A percentile compares a stretch with the other conserved stretches of the same genome.
Conservation (phyloP, 2,113 vertebrate genomes). For the Hipposideros armiger region DNA sequence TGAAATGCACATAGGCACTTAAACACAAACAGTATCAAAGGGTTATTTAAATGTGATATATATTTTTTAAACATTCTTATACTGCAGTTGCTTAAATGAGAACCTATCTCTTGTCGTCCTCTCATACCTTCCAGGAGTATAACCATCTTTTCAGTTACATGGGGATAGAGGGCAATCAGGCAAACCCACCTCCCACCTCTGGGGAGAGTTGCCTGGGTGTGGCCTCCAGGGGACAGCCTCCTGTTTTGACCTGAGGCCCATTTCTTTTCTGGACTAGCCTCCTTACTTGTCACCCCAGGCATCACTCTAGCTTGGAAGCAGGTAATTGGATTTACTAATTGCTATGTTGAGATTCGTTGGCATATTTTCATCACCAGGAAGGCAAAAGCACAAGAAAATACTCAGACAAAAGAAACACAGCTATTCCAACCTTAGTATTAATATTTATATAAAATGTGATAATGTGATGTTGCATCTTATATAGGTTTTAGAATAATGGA, state of each 20-base stretch:
- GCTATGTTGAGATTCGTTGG: slow-evolving; percentile 43
- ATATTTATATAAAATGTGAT: background rate
- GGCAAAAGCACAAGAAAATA: background rate
- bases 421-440: background rate
- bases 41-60: slow-evolving; percentile 31
- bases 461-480: background rate
- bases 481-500: background rate
- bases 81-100: background rate
- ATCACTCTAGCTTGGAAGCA: background rate
- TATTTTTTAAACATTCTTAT: background rate
- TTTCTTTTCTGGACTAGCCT: background rate
- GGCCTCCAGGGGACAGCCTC: background rate
- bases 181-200: background rate
- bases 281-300: background rate
- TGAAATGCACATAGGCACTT: slow-evolving; percentile 2
- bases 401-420: background rate
- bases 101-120: background rate
- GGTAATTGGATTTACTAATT: slow-evolving; percentile 64
- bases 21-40: slow-evolving; percentile 1
- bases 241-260: background rate
- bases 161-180: background rate
- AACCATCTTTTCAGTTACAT: background rate
- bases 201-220: background rate
- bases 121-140: background rate
- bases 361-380: slow-evolving; percentile 32